These are phyloP conservation scores for Zhengitettix transpicula DNA, from an alignment of 2,888 invertebrate genomes.

Conservation along the genomic window DNA sequence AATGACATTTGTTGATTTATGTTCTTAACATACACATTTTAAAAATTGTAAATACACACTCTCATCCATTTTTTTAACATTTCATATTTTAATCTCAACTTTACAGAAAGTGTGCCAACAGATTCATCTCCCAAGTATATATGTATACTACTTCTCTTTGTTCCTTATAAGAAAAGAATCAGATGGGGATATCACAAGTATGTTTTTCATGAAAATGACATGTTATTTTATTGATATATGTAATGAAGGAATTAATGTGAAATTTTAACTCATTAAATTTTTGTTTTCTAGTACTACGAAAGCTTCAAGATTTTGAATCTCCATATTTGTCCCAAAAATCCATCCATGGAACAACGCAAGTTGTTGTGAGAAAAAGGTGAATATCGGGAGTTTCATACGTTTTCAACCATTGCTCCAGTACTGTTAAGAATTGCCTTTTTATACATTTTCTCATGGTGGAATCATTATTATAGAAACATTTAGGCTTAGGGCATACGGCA, in stretches of 20 bases:
- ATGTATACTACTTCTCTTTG: constrained; percentile 75
- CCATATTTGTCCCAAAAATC: constrained; percentile 83
- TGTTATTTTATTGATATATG: too few relatives aligned
- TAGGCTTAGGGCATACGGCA: too few relatives aligned
- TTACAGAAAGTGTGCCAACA: constrained; percentile 60
- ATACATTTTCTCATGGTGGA: too few relatives aligned
- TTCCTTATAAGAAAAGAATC: constrained; percentile 67
- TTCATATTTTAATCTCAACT: background rate
- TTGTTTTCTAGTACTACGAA: constrained; percentile 46
- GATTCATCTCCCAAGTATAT: constrained; percentile 62
- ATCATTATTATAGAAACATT: too few relatives aligned
- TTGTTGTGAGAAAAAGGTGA: constrained; percentile 76
- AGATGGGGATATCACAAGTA: constrained; percentile 48
- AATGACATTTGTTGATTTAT: too few relatives aligned
- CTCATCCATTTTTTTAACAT: background rate
- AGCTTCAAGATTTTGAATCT: constrained; percentile 91
- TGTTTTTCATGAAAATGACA: constrained; percentile 13
- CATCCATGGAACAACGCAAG: constrained; percentile 52
- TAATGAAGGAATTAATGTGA: background rate
- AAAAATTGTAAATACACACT: too few relatives aligned
- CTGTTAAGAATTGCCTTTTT: too few relatives aligned
- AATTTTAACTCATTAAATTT: background rate
- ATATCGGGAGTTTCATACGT: background rate
- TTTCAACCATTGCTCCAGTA: too few relatives aligned
- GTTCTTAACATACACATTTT: too few relatives aligned